These are phyloP conservation scores for Macquaria australasica DNA, from an alignment of 2,113 vertebrate genomes.

Conservation along the genomic window DNA sequence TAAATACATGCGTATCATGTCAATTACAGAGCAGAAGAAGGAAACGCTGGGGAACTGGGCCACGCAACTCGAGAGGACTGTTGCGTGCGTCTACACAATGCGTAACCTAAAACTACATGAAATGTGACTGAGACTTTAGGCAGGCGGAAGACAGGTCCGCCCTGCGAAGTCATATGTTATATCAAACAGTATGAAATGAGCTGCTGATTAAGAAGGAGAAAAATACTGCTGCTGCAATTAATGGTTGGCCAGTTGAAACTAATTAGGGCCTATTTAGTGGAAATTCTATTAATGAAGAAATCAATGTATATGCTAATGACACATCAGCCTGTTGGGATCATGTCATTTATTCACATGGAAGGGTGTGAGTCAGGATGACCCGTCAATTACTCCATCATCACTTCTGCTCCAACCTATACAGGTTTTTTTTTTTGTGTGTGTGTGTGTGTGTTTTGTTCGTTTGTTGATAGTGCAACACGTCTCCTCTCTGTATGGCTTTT, in stretches of 20 bases:
- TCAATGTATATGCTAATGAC: slow-evolving; percentile 87
- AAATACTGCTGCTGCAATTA: slow-evolving; percentile 79
- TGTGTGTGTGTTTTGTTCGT: slow-evolving; percentile 68
- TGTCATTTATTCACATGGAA: slow-evolving; percentile 78
- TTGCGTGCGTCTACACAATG: not conserved
- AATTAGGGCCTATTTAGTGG: slow-evolving; percentile 86
- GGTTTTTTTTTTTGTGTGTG: no score
- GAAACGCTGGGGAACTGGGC: not conserved
- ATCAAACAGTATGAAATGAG: slow-evolving; percentile 69
- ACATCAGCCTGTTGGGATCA: slow-evolving; percentile 75
- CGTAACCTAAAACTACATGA: not conserved
- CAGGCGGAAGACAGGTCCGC: slow-evolving; percentile 7
- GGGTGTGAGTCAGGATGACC: slow-evolving; percentile 64
- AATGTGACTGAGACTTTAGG: not conserved
- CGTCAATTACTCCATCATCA: slow-evolving; percentile 74
- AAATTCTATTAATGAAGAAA: slow-evolving; percentile 87
- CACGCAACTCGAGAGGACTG: not conserved
- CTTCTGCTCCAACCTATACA: slow-evolving; percentile 64
- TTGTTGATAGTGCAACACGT: slow-evolving; percentile 69
- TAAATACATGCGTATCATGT: not conserved
- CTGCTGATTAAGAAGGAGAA: slow-evolving; percentile 65
- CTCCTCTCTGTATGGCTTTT: slow-evolving; percentile 73
- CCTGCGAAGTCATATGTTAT: slow-evolving; percentile 50
- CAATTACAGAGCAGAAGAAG: not conserved
- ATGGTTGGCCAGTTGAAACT: slow-evolving; percentile 81